phyloP scores from a whole-genome alignment of 2,797 vertebrate species.

The Hybognathus amarus region DNA sequence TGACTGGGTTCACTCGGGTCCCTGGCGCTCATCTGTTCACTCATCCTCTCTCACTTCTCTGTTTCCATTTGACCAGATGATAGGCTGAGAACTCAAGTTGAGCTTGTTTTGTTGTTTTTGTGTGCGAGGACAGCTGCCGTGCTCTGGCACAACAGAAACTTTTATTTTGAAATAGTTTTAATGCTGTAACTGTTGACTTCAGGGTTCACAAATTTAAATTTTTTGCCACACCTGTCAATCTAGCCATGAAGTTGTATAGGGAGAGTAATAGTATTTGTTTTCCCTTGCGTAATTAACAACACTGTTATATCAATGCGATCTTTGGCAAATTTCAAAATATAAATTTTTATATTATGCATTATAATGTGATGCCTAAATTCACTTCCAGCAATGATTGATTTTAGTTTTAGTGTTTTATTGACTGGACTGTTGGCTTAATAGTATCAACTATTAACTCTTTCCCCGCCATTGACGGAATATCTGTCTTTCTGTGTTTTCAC shows the following conservation, averaged over 20 bases:
- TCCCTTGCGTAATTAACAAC: background rate
- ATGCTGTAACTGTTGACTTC: background rate
- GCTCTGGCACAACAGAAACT: background rate
- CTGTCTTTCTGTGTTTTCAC: no score
- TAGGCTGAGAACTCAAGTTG: background rate
- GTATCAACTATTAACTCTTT: no score
- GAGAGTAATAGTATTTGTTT: no score
- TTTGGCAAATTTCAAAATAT: background rate
- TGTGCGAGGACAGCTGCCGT: slow-evolving; percentile 5
- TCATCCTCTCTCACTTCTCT: slow-evolving; percentile 38
- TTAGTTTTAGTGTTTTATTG: no score
- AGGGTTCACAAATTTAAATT: background rate
- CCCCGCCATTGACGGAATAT: no score
- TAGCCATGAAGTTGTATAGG: background rate
- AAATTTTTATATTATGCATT: background rate
- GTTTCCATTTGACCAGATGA: slow-evolving; percentile 36
- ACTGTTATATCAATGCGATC: background rate
- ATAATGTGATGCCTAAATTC: no score
- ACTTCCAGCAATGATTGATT: no score
- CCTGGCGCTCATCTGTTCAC: slow-evolving; percentile 27
- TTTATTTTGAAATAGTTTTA: background rate
- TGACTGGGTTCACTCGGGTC: slow-evolving; percentile 27
- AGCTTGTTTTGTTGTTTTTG: slow-evolving; percentile 19
- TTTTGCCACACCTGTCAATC: background rate
- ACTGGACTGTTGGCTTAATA: no score